A percentile compares a stretch with the other conserved stretches of the same genome.
Conservation (phyloP, 2,113 vertebrate species). For the Prietella phreatophila region DNA sequence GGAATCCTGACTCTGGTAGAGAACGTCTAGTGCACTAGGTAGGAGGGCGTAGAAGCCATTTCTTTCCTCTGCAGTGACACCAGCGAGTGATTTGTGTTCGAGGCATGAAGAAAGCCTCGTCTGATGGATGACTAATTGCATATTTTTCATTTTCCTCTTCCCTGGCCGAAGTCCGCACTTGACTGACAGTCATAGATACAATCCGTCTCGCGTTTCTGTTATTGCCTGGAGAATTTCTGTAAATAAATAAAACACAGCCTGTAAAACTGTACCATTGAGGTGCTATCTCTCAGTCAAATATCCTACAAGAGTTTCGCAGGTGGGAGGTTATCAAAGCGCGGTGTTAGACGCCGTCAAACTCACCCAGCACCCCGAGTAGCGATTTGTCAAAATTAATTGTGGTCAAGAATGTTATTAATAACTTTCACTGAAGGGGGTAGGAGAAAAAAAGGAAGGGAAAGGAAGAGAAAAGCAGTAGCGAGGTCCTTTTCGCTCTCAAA, state of each 20-base stretch:
- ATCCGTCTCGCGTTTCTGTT: slow-evolving; percentile 63
- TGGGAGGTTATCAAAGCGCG: slow-evolving; percentile 74
- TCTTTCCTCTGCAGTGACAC: background rate
- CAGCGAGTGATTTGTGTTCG: slow-evolving; percentile 28
- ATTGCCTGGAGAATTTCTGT: slow-evolving; percentile 60
- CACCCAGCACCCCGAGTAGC: slow-evolving; percentile 67
- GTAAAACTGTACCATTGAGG: slow-evolving; percentile 64
- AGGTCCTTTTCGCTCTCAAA: slow-evolving; percentile 56
- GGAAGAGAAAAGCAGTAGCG: slow-evolving; percentile 29
- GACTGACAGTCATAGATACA: slow-evolving; percentile 63
- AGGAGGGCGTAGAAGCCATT: background rate
- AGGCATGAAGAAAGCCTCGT: slow-evolving; percentile 50
- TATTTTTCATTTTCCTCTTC: slow-evolving; percentile 56
- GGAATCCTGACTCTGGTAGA: background rate
- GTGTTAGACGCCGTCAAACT: slow-evolving; percentile 73
- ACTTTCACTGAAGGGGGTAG: slow-evolving; percentile 47
- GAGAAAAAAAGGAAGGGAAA: background rate
- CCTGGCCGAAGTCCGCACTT: slow-evolving; percentile 14
- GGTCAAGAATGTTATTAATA: slow-evolving; percentile 74
- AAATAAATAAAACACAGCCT: slow-evolving; percentile 51
- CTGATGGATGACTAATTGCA: slow-evolving; percentile 67
- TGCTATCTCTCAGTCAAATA: slow-evolving; percentile 75
- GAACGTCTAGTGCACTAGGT: background rate
- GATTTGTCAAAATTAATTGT: slow-evolving; percentile 82
- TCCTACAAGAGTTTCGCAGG: slow-evolving; percentile 67